phyloP scores from a whole-genome alignment of 2,113 vertebrate species.

The Limanda limanda region DNA sequence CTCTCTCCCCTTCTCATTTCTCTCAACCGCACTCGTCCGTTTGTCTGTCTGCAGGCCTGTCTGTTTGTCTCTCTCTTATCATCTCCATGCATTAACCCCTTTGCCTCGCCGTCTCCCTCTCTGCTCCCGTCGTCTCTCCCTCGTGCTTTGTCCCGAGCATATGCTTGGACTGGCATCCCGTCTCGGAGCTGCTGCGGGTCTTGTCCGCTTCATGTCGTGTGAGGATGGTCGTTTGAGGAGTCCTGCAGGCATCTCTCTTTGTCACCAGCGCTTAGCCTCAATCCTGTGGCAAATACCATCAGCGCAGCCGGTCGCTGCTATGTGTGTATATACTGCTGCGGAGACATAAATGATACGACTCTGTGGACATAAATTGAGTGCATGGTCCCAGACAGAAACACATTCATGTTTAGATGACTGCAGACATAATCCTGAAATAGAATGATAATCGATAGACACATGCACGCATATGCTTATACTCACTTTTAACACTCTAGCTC shows the following conservation, averaged over 20 bases:
- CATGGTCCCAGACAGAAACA: constrained; percentile 1
- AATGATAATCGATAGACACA: neutral
- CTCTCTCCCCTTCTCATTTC: constrained; percentile 34
- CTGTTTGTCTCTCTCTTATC: constrained; percentile 42
- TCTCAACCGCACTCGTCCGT: constrained; percentile 41
- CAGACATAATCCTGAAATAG: constrained; percentile 5
- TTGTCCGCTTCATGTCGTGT: constrained; percentile 67
- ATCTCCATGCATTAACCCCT: constrained; percentile 38
- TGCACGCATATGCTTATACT: constrained; percentile 4
- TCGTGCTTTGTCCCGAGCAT: constrained; percentile 62
- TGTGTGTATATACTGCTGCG: constrained; percentile 2
- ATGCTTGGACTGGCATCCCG: constrained; percentile 63
- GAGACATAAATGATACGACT: neutral
- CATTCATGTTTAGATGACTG: neutral
- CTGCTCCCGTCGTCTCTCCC: constrained; percentile 17
- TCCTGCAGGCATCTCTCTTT: constrained; percentile 77
- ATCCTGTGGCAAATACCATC: constrained; percentile 46
- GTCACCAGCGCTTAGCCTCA: constrained; percentile 79
- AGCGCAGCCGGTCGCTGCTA: constrained; percentile 15
- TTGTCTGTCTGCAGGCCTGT: constrained; percentile 2
- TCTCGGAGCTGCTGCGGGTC: constrained; percentile 59
- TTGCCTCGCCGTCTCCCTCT: constrained; percentile 31
- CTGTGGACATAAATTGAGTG: neutral
- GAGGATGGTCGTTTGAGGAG: constrained; percentile 76
- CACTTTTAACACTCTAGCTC: constrained; percentile 11